Percentiles rank a stretch among this genome's conserved stretches.
Conservation (phyloP, 2,797 vertebrate genomes). For the Xiphorhynchus erythropygius region DNA sequence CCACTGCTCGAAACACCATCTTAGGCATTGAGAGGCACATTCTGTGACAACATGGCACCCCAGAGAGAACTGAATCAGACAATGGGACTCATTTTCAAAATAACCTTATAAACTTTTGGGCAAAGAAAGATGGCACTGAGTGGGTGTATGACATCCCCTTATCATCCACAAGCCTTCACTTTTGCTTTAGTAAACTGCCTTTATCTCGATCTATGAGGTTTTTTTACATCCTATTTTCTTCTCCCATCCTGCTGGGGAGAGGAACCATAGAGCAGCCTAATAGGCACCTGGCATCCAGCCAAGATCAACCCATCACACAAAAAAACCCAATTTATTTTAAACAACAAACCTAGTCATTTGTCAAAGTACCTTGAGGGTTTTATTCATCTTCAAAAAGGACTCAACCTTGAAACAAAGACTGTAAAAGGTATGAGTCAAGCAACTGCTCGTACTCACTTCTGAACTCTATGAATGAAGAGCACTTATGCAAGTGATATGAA, state of each 20-base stretch:
- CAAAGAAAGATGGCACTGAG: background rate
- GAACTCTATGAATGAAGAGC: background rate
- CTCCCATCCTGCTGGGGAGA: background rate
- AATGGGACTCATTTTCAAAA: background rate
- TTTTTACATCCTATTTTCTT: background rate
- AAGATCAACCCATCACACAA: background rate
- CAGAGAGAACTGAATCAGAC: background rate
- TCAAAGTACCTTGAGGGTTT: background rate
- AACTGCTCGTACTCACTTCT: background rate
- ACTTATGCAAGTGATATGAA: background rate
- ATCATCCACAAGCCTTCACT: background rate
- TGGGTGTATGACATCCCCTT: background rate
- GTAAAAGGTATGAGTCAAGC: background rate
- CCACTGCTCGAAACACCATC: too few species aligned
- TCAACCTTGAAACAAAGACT: background rate
- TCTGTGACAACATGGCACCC: background rate
- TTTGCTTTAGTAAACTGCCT: background rate
- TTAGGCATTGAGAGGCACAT: background rate
- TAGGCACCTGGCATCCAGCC: background rate
- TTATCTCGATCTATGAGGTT: background rate
- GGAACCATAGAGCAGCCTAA: background rate
- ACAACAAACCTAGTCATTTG: background rate
- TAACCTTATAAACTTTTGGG: background rate
- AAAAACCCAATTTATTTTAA: background rate
- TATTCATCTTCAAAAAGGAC: background rate